Base-by-base conservation (phyloP, 2,888 invertebrate genomes). In the Melieria picta region DNA sequence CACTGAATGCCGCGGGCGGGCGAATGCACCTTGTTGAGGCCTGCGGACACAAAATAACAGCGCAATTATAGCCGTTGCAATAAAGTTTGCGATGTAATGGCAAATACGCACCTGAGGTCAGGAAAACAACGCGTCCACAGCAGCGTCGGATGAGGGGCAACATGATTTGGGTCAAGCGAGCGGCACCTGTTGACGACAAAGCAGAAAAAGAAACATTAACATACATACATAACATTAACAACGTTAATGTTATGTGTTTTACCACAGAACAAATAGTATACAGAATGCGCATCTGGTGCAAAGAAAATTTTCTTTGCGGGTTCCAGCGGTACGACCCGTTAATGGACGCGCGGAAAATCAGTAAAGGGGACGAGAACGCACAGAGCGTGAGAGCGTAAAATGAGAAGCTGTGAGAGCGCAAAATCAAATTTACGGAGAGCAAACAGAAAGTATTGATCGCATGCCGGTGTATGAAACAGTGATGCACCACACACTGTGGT, bases 1-100 rank as follows among this genome's bases (percentile, higher is more conserved):
- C 94, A 93, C 84, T 96, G 94, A 66, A 95, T 91, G 42, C 94
- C 93, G 65, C 95, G 90, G 57, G 94, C 93, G 0, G 95, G 93
- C 7, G 93, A 92, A 0, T 94, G 92, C 62, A 94, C 92, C 78
- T 93, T 91, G 58, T 94, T 94, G 77, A 94, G 88, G 77, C 86
- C 87, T 84, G 63, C n/a, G 72, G 47, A 74, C 64, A 72, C 61
- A 72, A 62, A 72, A 47, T 50, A 46, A 69, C 62, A 66, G 45
- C 56, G 56, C n/a, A 55, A 16, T 46, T 47, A 68, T 69, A 58
- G 46, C 62, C 47, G 47, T 72, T 57, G 47, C 55, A 16, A 50
- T 46, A 52, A 6, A 60, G 43, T 50, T 52, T 52, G 42, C 7
- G 61, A n/a, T 57, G 7, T 47, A 11, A 7, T 56, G 13, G 6